Conservation (phyloP, 2,797 vertebrate species). For the Darevskia nairensis region DNA sequence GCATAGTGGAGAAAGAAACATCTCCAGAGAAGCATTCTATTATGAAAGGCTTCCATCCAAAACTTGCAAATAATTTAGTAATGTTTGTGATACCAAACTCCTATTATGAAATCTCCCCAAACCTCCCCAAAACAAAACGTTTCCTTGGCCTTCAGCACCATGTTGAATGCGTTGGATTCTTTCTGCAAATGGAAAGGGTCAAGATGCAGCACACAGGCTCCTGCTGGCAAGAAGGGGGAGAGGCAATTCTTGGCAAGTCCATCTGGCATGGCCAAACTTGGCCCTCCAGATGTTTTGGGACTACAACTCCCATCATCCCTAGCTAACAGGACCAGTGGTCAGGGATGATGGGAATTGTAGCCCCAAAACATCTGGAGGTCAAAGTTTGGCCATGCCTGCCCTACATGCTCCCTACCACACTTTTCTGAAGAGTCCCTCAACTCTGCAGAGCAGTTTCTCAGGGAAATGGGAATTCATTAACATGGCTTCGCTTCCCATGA, state of each 20-base stretch:
- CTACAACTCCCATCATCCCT: too few relatives aligned
- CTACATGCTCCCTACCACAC: neutral
- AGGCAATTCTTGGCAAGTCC: too few relatives aligned
- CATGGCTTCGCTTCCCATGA: neutral
- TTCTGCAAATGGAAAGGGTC: neutral
- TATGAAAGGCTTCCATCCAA: conserved; percentile 47
- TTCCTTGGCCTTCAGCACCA: conserved; percentile 58
- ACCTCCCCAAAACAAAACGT: neutral
- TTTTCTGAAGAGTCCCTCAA: neutral
- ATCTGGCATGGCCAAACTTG: too few relatives aligned
- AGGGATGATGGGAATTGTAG: too few relatives aligned
- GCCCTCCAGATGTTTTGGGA: too few relatives aligned
- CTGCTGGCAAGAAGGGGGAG: too few relatives aligned
- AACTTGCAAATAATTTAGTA: conserved; percentile 20
- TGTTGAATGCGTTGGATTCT: conserved; percentile 28
- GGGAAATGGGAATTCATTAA: neutral
- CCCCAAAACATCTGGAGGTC: too few relatives aligned
- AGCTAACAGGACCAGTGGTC: too few relatives aligned
- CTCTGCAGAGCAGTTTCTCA: neutral
- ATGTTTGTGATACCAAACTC: conserved; percentile 29
- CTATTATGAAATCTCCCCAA: neutral
- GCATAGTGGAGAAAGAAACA: neutral
- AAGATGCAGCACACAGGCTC: neutral
- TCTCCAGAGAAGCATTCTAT: neutral
- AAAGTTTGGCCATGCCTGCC: too few relatives aligned